Percentiles rank a stretch among this genome's conserved stretches.
Evolutionary conservation across 1,140 invertebrate genomes (phyloP).

Genomic region (Achatina immaculata): DNA sequence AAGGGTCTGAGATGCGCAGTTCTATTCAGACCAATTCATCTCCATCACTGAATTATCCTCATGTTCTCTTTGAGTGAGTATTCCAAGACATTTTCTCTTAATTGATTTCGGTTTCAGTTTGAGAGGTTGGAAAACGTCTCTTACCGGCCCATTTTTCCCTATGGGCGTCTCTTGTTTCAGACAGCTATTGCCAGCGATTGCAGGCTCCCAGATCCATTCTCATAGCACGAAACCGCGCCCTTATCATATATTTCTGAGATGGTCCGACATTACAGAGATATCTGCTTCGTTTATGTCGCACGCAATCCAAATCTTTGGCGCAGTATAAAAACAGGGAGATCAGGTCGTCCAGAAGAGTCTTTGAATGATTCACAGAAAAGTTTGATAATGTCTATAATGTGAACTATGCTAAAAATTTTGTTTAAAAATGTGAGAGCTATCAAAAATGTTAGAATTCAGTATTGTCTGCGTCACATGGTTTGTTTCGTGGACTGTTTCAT

Average conservation of each 20-base stretch:
- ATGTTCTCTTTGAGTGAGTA: background rate
- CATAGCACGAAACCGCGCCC: background rate
- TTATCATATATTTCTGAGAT: background rate
- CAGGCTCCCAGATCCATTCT: background rate
- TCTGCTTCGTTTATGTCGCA: background rate
- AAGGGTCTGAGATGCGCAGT: background rate
- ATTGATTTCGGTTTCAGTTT: background rate
- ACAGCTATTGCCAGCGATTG: background rate
- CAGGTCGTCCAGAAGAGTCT: no score
- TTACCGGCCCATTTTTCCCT: background rate
- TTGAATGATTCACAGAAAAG: no score
- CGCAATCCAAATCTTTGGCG: no score
- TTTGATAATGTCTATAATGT: no score
- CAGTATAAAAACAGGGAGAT: no score
- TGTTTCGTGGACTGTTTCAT: no score
- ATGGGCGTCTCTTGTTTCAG: background rate
- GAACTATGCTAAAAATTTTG: no score
- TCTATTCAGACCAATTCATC: slow-evolving; percentile 2
- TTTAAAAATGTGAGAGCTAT: no score
- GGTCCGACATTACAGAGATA: background rate
- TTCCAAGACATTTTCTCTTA: background rate
- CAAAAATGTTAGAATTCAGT: no score
- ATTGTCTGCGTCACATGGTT: no score
- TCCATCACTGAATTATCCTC: background rate
- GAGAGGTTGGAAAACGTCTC: background rate